Evolutionary conservation across 2,888 invertebrate genomes (phyloP).

Genomic region (Gryllus longicercus): DNA sequence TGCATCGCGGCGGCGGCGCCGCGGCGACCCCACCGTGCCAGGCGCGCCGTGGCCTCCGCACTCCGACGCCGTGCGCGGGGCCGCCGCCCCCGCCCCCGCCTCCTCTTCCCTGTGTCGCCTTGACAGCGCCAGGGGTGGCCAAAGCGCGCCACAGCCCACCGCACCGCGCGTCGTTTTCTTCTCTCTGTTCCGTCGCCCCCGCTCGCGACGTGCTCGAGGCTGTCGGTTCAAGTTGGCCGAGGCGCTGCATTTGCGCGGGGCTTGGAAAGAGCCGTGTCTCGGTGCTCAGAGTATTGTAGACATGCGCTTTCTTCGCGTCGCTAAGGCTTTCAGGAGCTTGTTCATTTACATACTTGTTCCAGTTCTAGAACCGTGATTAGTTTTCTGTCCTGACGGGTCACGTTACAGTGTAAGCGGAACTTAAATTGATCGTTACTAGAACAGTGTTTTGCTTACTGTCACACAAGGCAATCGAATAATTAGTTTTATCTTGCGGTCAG

Average conservation of each 20-base stretch:
- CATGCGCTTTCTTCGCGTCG: neutral
- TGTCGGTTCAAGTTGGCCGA: too few species aligned
- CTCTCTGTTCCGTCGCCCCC: too few species aligned
- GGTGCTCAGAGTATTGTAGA: neutral
- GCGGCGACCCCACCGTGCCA: neutral
- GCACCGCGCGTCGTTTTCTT: too few species aligned
- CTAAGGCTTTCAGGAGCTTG: neutral
- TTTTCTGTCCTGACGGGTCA: neutral
- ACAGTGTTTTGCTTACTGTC: neutral
- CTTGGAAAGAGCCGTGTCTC: neutral
- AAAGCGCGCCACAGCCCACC: neutral
- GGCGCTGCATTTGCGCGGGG: too few species aligned
- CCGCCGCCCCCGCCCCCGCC: neutral
- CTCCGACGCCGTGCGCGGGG: neutral
- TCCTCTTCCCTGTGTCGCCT: constrained; percentile 11
- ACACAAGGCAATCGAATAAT: too few species aligned
- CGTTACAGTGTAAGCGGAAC: too few species aligned
- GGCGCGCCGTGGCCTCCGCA: neutral
- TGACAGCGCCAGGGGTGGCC: constrained; percentile 9
- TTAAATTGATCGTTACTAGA: neutral
- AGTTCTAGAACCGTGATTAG: neutral
- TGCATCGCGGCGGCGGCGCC: too few species aligned
- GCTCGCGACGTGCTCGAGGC: too few species aligned
- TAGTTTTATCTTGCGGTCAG: too few species aligned
- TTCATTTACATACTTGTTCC: constrained; percentile 3